Conservation (phyloP, 2,797 vertebrate species). For the Pseudochirops corinnae region DNA sequence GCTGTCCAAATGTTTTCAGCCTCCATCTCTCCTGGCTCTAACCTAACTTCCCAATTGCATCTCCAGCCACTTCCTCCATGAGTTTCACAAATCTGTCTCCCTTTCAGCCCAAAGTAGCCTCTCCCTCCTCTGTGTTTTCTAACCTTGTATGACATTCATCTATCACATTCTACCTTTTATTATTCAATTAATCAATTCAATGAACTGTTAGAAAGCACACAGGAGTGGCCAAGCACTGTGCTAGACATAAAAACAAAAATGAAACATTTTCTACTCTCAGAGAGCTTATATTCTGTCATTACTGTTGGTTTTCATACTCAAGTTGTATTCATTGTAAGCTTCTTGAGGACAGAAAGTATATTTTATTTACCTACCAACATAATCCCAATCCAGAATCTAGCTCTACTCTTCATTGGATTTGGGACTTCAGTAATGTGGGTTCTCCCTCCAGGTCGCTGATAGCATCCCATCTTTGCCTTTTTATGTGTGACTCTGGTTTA, state of each 20-base stretch:
- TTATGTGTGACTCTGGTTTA: background rate
- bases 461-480: background rate
- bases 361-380: background rate
- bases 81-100: background rate
- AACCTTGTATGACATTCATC: background rate
- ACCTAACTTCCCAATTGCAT: background rate
- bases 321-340: background rate
- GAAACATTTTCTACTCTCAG: background rate
- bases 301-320: background rate
- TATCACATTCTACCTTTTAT: background rate
- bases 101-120: background rate
- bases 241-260: background rate
- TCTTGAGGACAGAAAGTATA: background rate
- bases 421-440: background rate
- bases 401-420: background rate
- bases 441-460: background rate
- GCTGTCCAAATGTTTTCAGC: conserved; percentile 53
- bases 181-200: background rate
- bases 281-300: background rate
- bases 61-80: background rate
- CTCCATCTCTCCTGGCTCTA: background rate
- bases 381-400: background rate
- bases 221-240: background rate
- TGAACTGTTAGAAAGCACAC: background rate
- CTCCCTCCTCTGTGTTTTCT: background rate